Base-by-base conservation (phyloP, 2,797 vertebrate genomes). In the Ctenopoma kingsleyae region DNA sequence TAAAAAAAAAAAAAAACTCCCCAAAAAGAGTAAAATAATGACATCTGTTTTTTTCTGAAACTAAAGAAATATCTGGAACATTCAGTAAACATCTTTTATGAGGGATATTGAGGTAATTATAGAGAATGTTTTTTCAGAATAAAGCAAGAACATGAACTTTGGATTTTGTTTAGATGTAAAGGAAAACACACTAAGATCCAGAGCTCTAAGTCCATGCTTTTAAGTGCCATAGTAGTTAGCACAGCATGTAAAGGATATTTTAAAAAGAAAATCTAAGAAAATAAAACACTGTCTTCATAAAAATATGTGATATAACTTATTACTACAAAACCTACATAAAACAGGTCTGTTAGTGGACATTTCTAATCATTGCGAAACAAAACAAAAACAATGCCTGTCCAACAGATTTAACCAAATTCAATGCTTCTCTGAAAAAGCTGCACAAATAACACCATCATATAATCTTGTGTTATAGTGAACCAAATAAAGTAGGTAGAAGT, bases 101-200 rank as follows among this genome's bases (percentile, higher is more conserved):
- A 72, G 66, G 77, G 70, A 84, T 11, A 60, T 62, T 83, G 80
- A 87, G 87, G 86, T 84, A 89, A 89, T 76, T 64, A 88, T 65
- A 86, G 57, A 85, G 60, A 78, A 8, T 43, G 67, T 81, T 67
- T 62, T 69, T 0, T 38, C 3, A 1, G 25, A 74, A 74, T 71
- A 72, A 66, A 67, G 35, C n/a, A 74, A 61, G 10, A 58, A 67
- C 46, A 57, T 80, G 57, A 77, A 84, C 74, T 90, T 90, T 86
- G 80, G 83, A 80, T 86, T 85, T 87, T 84, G 69, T 66, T 64
- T 6, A 43, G 46, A 64, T 49, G 43, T 8, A 48, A 40, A 78
- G 43, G 56, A 57, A 75, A 65, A 71, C 60, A 43, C 56, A 65
- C 52, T 47, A 54, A 48, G 53, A 81, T 75, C 44, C 72, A 71